These are phyloP conservation scores for Cremastinae sp. DNA, from an alignment of 2,888 invertebrate genomes.

Conservation along the genomic window DNA sequence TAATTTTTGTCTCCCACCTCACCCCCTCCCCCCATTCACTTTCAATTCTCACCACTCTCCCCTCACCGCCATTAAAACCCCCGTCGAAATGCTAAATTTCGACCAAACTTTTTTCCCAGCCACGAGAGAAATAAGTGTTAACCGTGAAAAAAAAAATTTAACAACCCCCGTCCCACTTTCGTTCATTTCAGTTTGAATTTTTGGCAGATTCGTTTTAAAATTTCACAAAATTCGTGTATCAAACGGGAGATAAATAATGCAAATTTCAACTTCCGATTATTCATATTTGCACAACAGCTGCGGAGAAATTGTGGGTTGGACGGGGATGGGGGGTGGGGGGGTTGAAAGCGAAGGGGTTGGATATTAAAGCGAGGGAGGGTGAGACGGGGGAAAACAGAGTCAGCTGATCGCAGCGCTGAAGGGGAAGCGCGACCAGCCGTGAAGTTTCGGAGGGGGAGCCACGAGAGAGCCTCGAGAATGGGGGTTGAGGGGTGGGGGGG, in stretches of 20 bases:
- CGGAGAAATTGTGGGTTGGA: slow-evolving; percentile 17
- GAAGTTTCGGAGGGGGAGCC: too few species aligned
- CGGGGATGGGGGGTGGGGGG: slow-evolving; percentile 2
- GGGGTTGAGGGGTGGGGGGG: too few species aligned
- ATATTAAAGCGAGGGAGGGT: not conserved
- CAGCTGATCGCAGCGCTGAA: slow-evolving; percentile 76
- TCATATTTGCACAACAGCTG: slow-evolving; percentile 78
- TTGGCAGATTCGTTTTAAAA: too few species aligned
- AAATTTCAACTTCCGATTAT: slow-evolving; percentile 73
- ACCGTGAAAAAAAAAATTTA: too few species aligned
- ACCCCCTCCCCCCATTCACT: slow-evolving; percentile 55
- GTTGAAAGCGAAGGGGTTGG: not conserved
- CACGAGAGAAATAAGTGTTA: too few species aligned
- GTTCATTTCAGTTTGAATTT: too few species aligned
- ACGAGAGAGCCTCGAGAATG: too few species aligned
- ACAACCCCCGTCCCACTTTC: too few species aligned
- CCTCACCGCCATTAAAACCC: too few species aligned
- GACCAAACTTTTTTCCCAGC: too few species aligned
- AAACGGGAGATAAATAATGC: slow-evolving; percentile 59
- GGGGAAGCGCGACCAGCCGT: slow-evolving; percentile 65
- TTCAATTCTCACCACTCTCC: not conserved
- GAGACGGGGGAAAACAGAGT: slow-evolving; percentile 65
- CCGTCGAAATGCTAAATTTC: too few species aligned
- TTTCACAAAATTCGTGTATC: too few species aligned
- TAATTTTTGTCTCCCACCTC: slow-evolving; percentile 33